A percentile compares a stretch with the other conserved stretches of the same genome.
Evolutionary conservation across 64 coral and sea anemone genomes (phyloP).

Genomic region (Stichodactyla helianthus): DNA sequence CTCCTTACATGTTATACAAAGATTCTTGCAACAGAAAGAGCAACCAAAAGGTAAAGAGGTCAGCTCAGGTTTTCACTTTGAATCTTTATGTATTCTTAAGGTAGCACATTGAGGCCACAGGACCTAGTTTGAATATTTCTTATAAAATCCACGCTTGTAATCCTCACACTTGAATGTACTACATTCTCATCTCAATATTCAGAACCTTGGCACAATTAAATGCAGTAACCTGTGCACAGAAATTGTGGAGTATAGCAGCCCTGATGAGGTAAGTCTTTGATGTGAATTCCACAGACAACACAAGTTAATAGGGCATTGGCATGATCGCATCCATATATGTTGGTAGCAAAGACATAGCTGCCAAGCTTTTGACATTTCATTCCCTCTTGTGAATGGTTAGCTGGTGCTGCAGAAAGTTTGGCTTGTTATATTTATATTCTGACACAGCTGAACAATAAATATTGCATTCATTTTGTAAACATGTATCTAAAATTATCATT

Average conservation of each 20-base stretch:
- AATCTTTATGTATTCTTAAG: neutral
- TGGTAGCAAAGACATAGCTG: no score
- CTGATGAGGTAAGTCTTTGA: slow-evolving; percentile 67
- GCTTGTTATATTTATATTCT: no score
- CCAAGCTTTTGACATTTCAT: no score
- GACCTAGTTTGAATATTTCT: no score
- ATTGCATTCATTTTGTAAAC: neutral
- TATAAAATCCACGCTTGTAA: no score
- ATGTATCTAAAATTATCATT: neutral
- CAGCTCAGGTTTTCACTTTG: no score
- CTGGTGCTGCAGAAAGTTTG: no score
- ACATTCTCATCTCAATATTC: neutral
- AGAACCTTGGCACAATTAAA: slow-evolving; percentile 98
- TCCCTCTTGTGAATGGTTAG: no score
- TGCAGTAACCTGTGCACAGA: slow-evolving; percentile 99
- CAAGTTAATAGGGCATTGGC: neutral
- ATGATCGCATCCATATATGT: no score
- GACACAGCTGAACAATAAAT: no score
- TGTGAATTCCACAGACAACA: neutral
- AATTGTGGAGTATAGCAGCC: slow-evolving; percentile 88
- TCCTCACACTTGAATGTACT: neutral
- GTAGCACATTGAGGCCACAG: no score
- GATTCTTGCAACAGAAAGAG: slow-evolving; percentile 96
- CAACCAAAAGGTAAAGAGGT: slow-evolving; percentile 78
- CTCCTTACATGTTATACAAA: slow-evolving; percentile 97